Percentiles rank a stretch among this genome's conserved stretches.
These are phyloP conservation scores for Sympetrum striolatum DNA, from an alignment of 2,888 invertebrate genomes.

Conservation along the genomic window DNA sequence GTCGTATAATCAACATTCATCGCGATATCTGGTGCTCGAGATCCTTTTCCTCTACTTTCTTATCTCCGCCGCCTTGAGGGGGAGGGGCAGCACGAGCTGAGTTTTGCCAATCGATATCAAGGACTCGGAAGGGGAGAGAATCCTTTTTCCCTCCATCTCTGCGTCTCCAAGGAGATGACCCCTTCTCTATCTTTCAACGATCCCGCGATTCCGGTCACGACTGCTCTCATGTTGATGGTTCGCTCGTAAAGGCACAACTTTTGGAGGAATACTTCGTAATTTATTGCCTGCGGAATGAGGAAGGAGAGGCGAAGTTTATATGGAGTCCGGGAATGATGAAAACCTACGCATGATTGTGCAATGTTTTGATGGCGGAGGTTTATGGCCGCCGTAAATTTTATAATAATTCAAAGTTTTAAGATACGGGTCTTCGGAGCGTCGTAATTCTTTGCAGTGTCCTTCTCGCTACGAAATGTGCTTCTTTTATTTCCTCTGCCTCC, in stretches of 20 bases:
- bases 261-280: neutral
- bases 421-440: no score
- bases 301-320: neutral
- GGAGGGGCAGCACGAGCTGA: neutral
- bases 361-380: neutral
- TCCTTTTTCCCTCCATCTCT: neutral
- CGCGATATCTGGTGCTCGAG: neutral
- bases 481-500: no score
- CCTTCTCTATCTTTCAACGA: neutral
- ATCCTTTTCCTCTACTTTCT: neutral
- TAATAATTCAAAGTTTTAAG: neutral
- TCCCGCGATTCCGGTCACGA: neutral
- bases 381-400: neutral
- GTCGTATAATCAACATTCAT: no score
- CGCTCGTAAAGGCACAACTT: neutral
- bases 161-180: slow-evolving; percentile 28
- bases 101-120: slow-evolving; percentile 26
- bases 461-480: no score
- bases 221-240: neutral
- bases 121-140: neutral
- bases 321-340: neutral
- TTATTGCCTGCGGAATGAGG: neutral
- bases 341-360: neutral
- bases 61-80: neutral
- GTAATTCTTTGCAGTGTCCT: no score